Conservation (phyloP, 2,113 vertebrate species). For the Patagioenas fasciata region DNA sequence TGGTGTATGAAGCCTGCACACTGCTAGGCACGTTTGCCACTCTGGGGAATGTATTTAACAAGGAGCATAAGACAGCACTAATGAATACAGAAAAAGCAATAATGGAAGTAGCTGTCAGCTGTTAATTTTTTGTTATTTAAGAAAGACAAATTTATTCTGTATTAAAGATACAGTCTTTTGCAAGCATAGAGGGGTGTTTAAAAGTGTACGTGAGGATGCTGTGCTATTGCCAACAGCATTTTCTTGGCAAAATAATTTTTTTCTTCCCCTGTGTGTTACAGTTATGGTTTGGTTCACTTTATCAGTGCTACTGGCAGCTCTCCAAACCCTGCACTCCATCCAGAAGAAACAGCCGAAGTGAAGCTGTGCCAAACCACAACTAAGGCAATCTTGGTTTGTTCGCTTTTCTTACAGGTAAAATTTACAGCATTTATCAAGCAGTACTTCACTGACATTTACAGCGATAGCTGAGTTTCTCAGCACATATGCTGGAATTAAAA, state of each 20-base stretch:
- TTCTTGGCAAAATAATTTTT: background rate
- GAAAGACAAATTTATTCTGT: background rate
- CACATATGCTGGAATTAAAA: background rate
- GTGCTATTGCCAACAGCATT: background rate
- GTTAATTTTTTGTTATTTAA: background rate
- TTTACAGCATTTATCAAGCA: slow-evolving; percentile 1
- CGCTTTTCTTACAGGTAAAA: background rate
- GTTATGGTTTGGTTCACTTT: slow-evolving; percentile 19
- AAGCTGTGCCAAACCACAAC: slow-evolving; percentile 26
- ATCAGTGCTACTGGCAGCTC: background rate
- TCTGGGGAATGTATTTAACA: background rate
- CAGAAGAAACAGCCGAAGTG: background rate
- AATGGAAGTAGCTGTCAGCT: background rate
- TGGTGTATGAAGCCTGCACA: background rate
- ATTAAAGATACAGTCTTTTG: background rate
- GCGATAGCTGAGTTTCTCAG: background rate
- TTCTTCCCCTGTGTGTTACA: background rate
- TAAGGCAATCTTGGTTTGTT: slow-evolving; percentile 19
- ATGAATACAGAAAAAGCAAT: background rate
- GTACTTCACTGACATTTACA: background rate
- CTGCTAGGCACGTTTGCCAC: background rate
- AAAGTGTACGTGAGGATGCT: background rate
- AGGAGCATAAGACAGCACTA: background rate
- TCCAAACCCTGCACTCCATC: background rate
- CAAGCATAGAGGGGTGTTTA: background rate